These are phyloP conservation scores for Caenorhabditis macrosperma DNA, from an alignment of 2,888 invertebrate genomes.

Conservation along the genomic window DNA sequence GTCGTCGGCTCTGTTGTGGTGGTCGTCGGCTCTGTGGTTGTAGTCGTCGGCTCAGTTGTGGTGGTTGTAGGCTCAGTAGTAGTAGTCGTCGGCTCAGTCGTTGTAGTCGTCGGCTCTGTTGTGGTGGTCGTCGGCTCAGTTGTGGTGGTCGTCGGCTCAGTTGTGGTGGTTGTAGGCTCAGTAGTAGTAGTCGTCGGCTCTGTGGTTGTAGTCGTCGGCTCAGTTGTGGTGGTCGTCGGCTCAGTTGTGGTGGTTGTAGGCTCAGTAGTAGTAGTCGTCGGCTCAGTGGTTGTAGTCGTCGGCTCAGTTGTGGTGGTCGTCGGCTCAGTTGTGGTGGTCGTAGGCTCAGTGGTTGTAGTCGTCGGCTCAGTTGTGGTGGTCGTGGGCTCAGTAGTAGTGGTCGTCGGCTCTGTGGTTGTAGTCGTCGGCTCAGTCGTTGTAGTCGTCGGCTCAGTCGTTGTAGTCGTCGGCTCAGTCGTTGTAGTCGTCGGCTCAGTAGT, in stretches of 20 bases:
- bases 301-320: slow-evolving; percentile 15
- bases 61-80: slow-evolving; percentile 13
- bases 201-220: slow-evolving; percentile 19
- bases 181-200: slow-evolving; percentile 22
- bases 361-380: slow-evolving; percentile 12
- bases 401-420: slow-evolving; percentile 9
- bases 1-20: slow-evolving; percentile 14
- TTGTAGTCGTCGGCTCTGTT: slow-evolving; percentile 10
- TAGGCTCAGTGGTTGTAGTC: slow-evolving; percentile 18
- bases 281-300: no score
- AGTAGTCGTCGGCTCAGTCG: slow-evolving; percentile 7
- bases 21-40: slow-evolving; percentile 20
- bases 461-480: slow-evolving; percentile 17
- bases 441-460: slow-evolving; percentile 13
- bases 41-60: slow-evolving; percentile 18
- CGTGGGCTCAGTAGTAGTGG: slow-evolving; percentile 4
- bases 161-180: slow-evolving; percentile 14
- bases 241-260: slow-evolving; percentile 13
- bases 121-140: no score
- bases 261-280: slow-evolving; percentile 14
- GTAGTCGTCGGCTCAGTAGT: slow-evolving; percentile 22
- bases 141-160: slow-evolving; percentile 3
- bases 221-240: slow-evolving; percentile 8
- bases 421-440: no score
- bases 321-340: slow-evolving; percentile 19